Evolutionary conservation across 1,140 invertebrate species (phyloP).

Genomic region (Bacillus rossius): DNA sequence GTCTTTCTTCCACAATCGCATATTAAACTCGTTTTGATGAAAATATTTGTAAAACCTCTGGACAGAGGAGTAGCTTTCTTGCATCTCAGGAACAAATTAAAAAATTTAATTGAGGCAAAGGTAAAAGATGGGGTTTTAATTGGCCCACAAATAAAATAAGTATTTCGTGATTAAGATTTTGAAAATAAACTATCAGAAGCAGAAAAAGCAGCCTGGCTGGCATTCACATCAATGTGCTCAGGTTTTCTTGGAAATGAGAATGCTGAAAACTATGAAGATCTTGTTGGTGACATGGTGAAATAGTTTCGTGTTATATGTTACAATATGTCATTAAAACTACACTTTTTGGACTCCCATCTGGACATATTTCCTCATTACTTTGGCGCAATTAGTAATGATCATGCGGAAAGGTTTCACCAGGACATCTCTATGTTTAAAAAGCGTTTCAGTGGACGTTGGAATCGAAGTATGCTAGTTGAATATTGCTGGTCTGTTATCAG

Average conservation of each 20-base stretch:
- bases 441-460: background rate
- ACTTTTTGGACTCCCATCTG: background rate
- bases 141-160: background rate
- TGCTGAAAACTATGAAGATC: background rate
- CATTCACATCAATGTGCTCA: constrained; percentile 2
- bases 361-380: constrained; percentile 1
- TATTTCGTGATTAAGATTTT: background rate
- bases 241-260: background rate
- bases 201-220: constrained; percentile 3
- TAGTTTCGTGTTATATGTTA: background rate
- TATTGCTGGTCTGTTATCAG: background rate
- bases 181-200: background rate
- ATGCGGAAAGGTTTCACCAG: constrained; percentile 4
- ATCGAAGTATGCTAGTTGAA: background rate
- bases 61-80: no score
- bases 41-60: no score
- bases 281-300: background rate
- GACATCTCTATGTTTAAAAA: background rate
- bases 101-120: background rate
- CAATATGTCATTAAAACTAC: background rate
- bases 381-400: constrained; percentile 3
- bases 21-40: no score
- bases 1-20: no score
- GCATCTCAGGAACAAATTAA: no score
- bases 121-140: background rate